Evolutionary conservation across 2,797 vertebrate genomes (phyloP).

Genomic region (Nyctalus aviator): DNA sequence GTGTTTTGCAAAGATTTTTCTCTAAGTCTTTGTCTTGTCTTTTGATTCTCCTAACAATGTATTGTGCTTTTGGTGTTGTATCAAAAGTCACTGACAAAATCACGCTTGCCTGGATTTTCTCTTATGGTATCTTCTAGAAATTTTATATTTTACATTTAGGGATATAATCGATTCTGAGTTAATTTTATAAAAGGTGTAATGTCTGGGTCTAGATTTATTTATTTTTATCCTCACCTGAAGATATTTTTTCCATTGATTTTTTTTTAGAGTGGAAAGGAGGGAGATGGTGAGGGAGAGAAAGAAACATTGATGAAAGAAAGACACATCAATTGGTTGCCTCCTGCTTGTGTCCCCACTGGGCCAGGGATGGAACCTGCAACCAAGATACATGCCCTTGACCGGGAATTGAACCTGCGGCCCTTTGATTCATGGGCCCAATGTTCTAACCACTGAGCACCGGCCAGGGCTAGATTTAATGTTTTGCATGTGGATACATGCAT

Average conservation of each 20-base stretch:
- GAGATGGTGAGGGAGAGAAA: too few relatives aligned
- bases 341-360: too few relatives aligned
- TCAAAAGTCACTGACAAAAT: neutral
- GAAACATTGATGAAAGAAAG: too few relatives aligned
- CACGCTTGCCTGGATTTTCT: neutral
- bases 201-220: neutral
- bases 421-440: too few relatives aligned
- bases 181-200: neutral
- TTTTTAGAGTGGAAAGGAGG: too few relatives aligned
- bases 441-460: too few relatives aligned
- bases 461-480: neutral
- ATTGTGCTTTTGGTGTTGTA: neutral
- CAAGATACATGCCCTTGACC: too few relatives aligned
- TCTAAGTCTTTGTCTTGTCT: neutral
- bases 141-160: neutral
- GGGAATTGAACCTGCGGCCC: too few relatives aligned
- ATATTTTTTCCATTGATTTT: too few relatives aligned
- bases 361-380: too few relatives aligned
- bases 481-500: neutral
- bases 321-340: too few relatives aligned
- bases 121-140: neutral
- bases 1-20: neutral
- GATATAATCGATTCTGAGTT: neutral
- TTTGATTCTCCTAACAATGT: neutral
- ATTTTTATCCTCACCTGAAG: too few relatives aligned